Evolutionary conservation across 2,113 vertebrate species (phyloP).

Genomic region (Neoarius graeffei): DNA sequence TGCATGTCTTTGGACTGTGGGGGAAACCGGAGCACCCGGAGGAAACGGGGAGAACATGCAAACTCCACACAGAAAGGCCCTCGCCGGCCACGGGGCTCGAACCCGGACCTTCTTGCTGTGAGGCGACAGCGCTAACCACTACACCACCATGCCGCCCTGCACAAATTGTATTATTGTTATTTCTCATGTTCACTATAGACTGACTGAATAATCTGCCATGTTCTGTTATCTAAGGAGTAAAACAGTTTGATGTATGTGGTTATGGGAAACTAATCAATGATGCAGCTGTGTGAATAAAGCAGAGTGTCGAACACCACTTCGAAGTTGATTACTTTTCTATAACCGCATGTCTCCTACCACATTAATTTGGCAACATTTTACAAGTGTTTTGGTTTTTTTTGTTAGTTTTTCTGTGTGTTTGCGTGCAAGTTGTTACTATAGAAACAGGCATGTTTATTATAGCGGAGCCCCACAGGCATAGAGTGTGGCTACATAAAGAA

Average conservation of each 20-base stretch:
- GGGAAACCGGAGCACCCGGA: too few relatives aligned
- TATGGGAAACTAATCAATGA: neutral
- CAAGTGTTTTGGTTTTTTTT: too few relatives aligned
- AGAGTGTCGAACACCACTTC: neutral
- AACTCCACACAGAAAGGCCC: too few relatives aligned
- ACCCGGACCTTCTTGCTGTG: too few relatives aligned
- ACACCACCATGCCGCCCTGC: too few relatives aligned
- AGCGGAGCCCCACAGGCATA: too few relatives aligned
- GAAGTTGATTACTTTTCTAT: neutral
- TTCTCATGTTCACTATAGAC: neutral
- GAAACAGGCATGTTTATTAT: neutral
- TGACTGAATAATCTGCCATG: neutral
- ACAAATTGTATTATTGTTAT: neutral
- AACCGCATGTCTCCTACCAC: neutral
- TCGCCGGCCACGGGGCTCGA: too few relatives aligned
- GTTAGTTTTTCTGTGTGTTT: too few relatives aligned
- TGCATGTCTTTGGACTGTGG: too few relatives aligned
- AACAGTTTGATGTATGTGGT: neutral
- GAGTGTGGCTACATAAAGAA: too few relatives aligned
- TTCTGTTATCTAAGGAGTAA: neutral
- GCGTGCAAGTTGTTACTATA: neutral
- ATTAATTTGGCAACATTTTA: neutral
- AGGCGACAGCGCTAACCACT: too few relatives aligned
- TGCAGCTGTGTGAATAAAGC: neutral
- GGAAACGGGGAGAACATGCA: too few relatives aligned